phyloP scores from a whole-genome alignment of 2,888 invertebrate genomes.

The Altica lythri region DNA sequence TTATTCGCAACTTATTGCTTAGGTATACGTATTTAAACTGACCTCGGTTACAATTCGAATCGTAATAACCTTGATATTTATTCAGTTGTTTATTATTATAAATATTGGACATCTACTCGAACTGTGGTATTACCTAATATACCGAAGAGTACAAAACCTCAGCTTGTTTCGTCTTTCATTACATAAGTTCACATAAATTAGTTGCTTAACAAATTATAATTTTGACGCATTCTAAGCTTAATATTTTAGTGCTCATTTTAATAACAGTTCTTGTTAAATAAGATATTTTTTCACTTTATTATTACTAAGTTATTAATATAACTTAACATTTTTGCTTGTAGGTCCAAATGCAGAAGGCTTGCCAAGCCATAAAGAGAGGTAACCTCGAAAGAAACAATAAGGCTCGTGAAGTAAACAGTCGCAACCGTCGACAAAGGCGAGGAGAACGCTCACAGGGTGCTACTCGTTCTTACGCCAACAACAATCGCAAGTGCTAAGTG shows the following conservation, averaged over 20 bases:
- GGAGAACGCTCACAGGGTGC: slow-evolving; percentile 58
- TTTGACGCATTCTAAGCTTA: no score
- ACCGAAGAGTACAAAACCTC: not conserved
- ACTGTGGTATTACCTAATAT: slow-evolving; percentile 13
- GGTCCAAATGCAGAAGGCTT: slow-evolving; percentile 56
- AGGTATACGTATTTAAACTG: slow-evolving; percentile 1
- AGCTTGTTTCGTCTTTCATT: no score
- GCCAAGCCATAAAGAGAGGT: slow-evolving; percentile 54
- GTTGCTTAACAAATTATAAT: no score
- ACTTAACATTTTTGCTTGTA: slow-evolving; percentile 42
- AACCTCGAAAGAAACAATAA: slow-evolving; percentile 59
- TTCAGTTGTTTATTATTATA: not conserved
- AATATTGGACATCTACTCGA: not conserved
- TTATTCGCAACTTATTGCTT: not conserved
- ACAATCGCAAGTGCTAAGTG: slow-evolving; percentile 61
- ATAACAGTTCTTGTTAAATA: no score
- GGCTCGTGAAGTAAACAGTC: slow-evolving; percentile 60
- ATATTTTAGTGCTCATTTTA: no score
- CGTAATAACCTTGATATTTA: not conserved
- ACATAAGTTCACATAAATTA: no score
- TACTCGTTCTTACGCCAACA: slow-evolving; percentile 59
- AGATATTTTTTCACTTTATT: no score
- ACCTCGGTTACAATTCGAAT: slow-evolving; percentile 4
- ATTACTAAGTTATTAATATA: not conserved
- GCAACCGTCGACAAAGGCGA: slow-evolving; percentile 57